Evolutionary conservation across 2,797 vertebrate species (phyloP).

Genomic region (Rallus crepitans): DNA sequence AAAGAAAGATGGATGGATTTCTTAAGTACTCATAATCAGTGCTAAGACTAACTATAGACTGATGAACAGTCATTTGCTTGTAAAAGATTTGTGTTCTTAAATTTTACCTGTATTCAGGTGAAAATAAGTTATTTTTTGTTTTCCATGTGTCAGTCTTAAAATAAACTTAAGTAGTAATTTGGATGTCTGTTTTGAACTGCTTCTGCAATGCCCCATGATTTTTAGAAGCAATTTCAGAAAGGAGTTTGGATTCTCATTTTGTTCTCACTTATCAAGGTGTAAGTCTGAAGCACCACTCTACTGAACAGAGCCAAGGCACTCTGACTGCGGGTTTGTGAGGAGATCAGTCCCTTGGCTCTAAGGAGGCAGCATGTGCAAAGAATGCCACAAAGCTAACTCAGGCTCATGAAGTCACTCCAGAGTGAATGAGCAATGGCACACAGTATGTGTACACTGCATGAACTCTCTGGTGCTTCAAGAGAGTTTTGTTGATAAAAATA

Average conservation of each 20-base stretch:
- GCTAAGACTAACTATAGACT: background rate
- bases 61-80: background rate
- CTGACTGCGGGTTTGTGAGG: accelerated
- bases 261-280: background rate
- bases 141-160: background rate
- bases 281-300: background rate
- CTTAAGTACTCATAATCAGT: conserved; percentile 55
- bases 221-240: background rate
- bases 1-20: conserved; percentile 64
- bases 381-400: background rate
- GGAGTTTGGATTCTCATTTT: background rate
- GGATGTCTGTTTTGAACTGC: background rate
- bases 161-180: background rate
- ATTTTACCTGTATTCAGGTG: background rate
- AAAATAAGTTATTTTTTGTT: background rate
- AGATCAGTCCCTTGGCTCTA: background rate
- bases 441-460: background rate
- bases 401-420: background rate
- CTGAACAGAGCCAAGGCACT: background rate
- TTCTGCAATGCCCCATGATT: background rate
- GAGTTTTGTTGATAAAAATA: background rate
- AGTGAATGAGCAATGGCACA: background rate
- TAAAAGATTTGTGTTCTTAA: background rate
- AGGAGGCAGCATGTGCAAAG: background rate
- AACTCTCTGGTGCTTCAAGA: background rate